Evolutionary conservation across 2,888 invertebrate genomes (phyloP).

Genomic region (Drosophila paranaensis): DNA sequence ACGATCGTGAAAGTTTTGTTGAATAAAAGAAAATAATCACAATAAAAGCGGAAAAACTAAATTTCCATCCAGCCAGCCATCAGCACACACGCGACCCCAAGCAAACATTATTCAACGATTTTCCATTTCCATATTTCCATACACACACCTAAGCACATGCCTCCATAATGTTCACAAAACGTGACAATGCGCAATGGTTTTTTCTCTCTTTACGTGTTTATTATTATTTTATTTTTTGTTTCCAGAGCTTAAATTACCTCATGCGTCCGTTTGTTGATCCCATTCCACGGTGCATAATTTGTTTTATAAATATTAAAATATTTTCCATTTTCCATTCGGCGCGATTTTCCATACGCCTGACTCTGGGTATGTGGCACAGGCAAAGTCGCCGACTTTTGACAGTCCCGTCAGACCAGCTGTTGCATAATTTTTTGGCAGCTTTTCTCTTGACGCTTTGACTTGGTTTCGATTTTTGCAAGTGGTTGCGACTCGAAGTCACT

Average conservation of each 20-base stretch:
- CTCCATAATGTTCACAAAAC: conserved; percentile 43
- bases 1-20: conserved; percentile 73
- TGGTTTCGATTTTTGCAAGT: conserved; percentile 39
- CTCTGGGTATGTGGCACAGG: conserved; percentile 15
- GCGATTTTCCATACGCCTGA: conserved; percentile 33
- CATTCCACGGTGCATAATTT: conserved; percentile 46
- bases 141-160: neutral
- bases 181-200: conserved; percentile 54
- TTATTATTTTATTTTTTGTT: conserved; percentile 30
- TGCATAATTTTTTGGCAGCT: conserved; percentile 70
- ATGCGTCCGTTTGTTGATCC: conserved; percentile 62
- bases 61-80: conserved; percentile 57
- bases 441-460: conserved; percentile 50
- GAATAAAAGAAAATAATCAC: conserved; percentile 41
- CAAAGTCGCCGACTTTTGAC: conserved; percentile 30
- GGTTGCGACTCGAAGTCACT: conserved; percentile 17
- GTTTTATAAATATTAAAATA: conserved; percentile 40
- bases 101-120: conserved; percentile 56
- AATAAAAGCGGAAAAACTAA: conserved; percentile 74
- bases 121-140: conserved; percentile 47
- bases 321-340: conserved; percentile 43
- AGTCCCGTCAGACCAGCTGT: conserved; percentile 58
- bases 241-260: conserved; percentile 58
- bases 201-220: conserved; percentile 27
- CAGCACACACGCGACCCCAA: conserved; percentile 56